A percentile compares a stretch with the other conserved stretches of the same genome.
These are phyloP conservation scores for Neodiprion lecontei DNA, from an alignment of 1,140 invertebrate genomes.

Conservation along the genomic window DNA sequence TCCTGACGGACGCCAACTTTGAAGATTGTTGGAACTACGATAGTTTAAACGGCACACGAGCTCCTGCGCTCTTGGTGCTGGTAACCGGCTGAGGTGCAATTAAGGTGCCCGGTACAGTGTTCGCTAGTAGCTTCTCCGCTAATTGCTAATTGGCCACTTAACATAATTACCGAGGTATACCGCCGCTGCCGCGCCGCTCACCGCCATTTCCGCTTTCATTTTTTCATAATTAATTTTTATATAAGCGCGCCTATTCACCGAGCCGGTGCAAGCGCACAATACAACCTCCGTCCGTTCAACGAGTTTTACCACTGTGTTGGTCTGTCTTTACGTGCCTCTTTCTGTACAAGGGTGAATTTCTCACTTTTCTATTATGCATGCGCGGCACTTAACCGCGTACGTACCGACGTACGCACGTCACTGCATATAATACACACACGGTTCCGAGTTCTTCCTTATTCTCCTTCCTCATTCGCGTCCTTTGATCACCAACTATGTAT, in stretches of 20 bases:
- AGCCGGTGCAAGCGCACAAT: no score
- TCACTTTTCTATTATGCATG: background rate
- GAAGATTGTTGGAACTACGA: no score
- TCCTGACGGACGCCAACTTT: background rate
- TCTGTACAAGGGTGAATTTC: background rate
- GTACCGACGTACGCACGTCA: no score
- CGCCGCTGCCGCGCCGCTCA: constrained; percentile 35
- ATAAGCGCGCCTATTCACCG: constrained; percentile 24
- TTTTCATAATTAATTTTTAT: constrained; percentile 36
- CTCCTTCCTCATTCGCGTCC: background rate
- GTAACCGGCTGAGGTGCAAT: constrained; percentile 21
- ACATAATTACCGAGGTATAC: constrained; percentile 47
- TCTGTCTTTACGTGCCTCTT: background rate
- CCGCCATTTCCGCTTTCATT: constrained; percentile 46
- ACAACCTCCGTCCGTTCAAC: no score
- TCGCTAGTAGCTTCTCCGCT: constrained; percentile 41
- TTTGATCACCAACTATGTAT: background rate
- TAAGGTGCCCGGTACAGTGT: constrained; percentile 33
- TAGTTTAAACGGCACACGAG: no score
- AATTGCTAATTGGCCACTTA: constrained; percentile 55
- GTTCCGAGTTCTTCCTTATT: background rate
- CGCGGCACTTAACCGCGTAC: background rate
- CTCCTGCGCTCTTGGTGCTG: constrained; percentile 11
- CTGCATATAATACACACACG: background rate
- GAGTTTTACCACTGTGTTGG: no score